These are phyloP conservation scores for Polydesmus complanatus DNA, from an alignment of 2,888 invertebrate genomes.

Conservation along the genomic window DNA sequence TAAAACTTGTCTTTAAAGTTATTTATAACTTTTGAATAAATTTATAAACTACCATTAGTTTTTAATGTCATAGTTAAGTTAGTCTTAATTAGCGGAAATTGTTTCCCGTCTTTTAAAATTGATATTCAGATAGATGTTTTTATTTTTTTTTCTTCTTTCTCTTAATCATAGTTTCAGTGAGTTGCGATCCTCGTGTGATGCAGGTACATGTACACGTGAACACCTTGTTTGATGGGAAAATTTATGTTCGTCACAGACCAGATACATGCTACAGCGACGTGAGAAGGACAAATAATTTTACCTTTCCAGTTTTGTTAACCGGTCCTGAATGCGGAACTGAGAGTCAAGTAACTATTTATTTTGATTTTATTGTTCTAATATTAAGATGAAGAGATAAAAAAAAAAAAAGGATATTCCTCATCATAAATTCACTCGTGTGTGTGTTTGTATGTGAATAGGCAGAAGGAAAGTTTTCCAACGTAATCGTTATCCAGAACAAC, in stretches of 20 bases:
- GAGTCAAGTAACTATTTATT: conserved; percentile 17
- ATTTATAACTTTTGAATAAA: too few species aligned
- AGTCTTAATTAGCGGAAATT: not conserved
- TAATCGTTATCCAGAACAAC: conserved; percentile 23
- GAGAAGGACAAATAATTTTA: conserved; percentile 19
- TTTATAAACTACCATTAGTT: too few species aligned
- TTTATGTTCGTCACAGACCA: conserved; percentile 21
- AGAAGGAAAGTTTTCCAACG: conserved; percentile 23
- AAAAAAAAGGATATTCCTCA: not conserved
- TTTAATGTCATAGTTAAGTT: too few species aligned
- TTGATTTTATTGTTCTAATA: not conserved
- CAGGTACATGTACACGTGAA: conserved; percentile 19
- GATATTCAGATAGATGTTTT: not conserved
- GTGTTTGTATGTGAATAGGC: conserved; percentile 15
- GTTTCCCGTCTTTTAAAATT: not conserved
- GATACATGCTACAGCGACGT: conserved; percentile 20
- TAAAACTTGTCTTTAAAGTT: too few species aligned
- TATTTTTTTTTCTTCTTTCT: not conserved
- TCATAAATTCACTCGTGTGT: not conserved
- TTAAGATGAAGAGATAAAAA: not conserved
- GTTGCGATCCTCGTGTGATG: conserved; percentile 17
- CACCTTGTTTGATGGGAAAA: conserved; percentile 21
- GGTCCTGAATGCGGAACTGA: conserved; percentile 21
- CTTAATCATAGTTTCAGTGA: conserved; percentile 9
- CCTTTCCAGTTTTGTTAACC: conserved; percentile 19